Conservation (phyloP, 1,140 invertebrate species). For the Hylaeus volcanicus region DNA sequence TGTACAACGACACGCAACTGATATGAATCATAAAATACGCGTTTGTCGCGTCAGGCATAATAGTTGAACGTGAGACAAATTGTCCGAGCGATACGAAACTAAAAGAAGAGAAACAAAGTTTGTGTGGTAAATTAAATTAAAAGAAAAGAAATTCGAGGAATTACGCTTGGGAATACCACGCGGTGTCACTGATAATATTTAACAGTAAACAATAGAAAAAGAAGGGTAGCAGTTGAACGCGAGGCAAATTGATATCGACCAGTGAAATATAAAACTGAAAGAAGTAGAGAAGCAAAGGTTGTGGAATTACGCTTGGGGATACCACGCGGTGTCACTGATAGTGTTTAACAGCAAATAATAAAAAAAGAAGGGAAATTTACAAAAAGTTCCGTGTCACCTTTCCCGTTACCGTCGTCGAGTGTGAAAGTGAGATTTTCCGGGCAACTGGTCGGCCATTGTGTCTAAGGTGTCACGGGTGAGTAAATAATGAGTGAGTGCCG, state of each 20-base stretch:
- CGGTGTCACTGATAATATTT: background rate
- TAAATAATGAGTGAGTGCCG: background rate
- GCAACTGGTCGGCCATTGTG: background rate
- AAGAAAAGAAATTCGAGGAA: no score
- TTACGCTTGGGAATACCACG: no score
- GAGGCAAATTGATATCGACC: no score
- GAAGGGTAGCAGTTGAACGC: no score
- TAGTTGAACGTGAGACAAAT: background rate
- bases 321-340: background rate
- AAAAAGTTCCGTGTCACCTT: background rate
- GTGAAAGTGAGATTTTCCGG: conserved; percentile 33
- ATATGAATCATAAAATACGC: conserved; percentile 4
- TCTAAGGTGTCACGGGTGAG: background rate
- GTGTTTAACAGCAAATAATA: background rate
- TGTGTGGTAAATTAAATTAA: no score
- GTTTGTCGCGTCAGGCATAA: background rate
- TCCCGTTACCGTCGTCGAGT: background rate
- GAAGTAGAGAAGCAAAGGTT: no score
- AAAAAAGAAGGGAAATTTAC: background rate
- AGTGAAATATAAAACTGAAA: no score
- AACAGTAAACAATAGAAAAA: background rate
- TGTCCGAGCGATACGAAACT: no score
- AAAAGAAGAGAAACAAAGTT: no score
- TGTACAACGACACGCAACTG: background rate
- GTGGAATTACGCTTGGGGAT: no score